Evolutionary conservation across 2,797 vertebrate genomes (phyloP).

Genomic region (Aldrovandia affinis): DNA sequence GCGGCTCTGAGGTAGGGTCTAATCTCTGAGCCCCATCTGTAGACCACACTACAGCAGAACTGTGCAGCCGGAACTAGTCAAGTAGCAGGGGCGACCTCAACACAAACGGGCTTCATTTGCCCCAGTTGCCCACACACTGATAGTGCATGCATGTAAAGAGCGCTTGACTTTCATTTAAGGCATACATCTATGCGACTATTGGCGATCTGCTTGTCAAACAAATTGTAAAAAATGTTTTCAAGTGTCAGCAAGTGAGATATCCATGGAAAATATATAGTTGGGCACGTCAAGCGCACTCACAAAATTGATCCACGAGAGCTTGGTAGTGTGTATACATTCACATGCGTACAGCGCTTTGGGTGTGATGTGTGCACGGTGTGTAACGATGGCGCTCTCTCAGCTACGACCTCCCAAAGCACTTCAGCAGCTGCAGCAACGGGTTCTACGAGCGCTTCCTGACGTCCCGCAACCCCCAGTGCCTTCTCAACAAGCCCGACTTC

Average conservation of each 20-base stretch:
- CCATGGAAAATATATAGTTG: neutral
- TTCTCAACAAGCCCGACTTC: slow-evolving; percentile 66
- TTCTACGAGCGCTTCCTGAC: slow-evolving; percentile 60
- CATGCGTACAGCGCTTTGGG: neutral
- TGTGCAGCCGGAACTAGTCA: neutral
- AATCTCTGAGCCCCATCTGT: neutral
- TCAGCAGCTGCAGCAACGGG: slow-evolving; percentile 76
- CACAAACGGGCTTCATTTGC: too few relatives aligned
- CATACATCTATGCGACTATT: too few relatives aligned
- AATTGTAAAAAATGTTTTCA: too few relatives aligned
- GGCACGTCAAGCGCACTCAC: neutral
- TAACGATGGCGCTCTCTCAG: slow-evolving; percentile 51
- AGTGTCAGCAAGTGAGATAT: too few relatives aligned
- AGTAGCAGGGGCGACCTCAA: neutral
- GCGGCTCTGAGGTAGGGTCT: slow-evolving; percentile 68
- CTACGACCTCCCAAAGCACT: slow-evolving; percentile 65
- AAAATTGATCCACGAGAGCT: neutral
- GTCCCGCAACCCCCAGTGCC: slow-evolving; percentile 62
- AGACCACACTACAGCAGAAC: neutral
- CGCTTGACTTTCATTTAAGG: too few relatives aligned
- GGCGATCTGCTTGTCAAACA: too few relatives aligned
- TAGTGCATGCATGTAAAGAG: too few relatives aligned
- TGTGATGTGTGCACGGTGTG: neutral
- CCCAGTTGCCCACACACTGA: too few relatives aligned
- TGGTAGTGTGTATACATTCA: neutral